Percentiles rank a stretch among this genome's conserved stretches.
phyloP scores from a whole-genome alignment of 2,888 invertebrate species.

The Calameuta filiformis region DNA sequence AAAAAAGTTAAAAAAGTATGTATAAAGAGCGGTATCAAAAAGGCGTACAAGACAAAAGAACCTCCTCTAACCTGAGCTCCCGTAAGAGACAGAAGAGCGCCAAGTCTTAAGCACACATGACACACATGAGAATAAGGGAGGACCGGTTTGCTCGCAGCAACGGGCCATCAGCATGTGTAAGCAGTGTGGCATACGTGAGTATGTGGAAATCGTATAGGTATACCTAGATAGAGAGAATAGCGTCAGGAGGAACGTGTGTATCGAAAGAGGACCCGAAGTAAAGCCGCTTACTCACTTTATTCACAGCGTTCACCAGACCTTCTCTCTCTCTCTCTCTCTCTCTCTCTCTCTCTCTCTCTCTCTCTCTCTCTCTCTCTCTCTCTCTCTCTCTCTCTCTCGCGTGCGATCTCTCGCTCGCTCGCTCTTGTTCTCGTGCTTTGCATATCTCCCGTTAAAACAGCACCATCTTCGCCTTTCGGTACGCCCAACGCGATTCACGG shows the following conservation, averaged over 20 bases:
- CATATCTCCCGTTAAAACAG: neutral
- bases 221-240: neutral
- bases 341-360: too few species aligned
- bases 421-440: neutral
- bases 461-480: neutral
- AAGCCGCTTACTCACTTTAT: neutral
- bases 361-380: neutral
- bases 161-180: neutral
- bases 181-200: neutral
- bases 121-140: slow-evolving; percentile 3
- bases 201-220: neutral
- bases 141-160: slow-evolving; percentile 1
- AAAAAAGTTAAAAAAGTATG: neutral
- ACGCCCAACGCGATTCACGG: neutral
- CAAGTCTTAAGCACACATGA: neutral
- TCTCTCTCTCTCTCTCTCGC: too few species aligned
- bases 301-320: neutral
- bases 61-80: neutral
- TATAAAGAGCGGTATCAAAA: slow-evolving; percentile 32
- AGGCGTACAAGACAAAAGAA: slow-evolving; percentile 8
- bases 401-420: neutral
- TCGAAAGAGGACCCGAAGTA: neutral
- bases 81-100: neutral
- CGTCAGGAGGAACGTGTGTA: neutral
- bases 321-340: neutral